Base-by-base conservation (phyloP, 2,888 invertebrate genomes). In the Tinea semifulvella region DNA sequence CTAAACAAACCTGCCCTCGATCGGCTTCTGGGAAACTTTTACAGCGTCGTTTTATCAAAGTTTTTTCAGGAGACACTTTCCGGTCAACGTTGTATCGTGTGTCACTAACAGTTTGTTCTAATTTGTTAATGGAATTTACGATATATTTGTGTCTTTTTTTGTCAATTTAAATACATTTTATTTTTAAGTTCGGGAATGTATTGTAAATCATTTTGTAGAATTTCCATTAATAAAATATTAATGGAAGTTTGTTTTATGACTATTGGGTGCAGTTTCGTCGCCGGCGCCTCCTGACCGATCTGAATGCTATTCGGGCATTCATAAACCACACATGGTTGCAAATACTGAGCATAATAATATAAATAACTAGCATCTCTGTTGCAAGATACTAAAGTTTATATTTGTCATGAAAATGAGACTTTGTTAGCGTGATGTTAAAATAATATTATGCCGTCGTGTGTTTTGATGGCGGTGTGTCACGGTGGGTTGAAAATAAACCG, bases 271-370 rank as follows among this genome's bases (percentile, higher is more conserved):
- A n/a, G n/a, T n/a, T n/a, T n/a, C 75, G 64, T 68, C 63, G 58
- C 62, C 68, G 76, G 75, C 77, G 77, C 79, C 77, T 72, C 75
- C 76, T 66, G 73, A 56, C 56, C 69, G 60, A 71, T 77, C 73
- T 66, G 63, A 59, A 55, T 13, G 2, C 14, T 14, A 13, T 31
- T 31, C 14, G 13, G 11, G 11, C 11, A 31, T 31, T 14, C 31
- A 26, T 31, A 31, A 31, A 31, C 14, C 13, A 14, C 31, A 31
- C 13, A 31, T 7, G 13, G 26, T n/a, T 26, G 26, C 2, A n/a
- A n/a, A 11, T 26, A 26, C 26, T 6, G n/a, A 31, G 31, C 14
- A 2, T 6, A n/a, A n/a, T n/a, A n/a, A n/a, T n/a, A 13, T 13
- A 14, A 31, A 31, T 31, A 31, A 31, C 13, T 14, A 31, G 2